A percentile compares a stretch with the other conserved stretches of the same genome.
These are phyloP conservation scores for Eupithecia centaureata DNA, from an alignment of 2,888 invertebrate species.

Conservation along the genomic window DNA sequence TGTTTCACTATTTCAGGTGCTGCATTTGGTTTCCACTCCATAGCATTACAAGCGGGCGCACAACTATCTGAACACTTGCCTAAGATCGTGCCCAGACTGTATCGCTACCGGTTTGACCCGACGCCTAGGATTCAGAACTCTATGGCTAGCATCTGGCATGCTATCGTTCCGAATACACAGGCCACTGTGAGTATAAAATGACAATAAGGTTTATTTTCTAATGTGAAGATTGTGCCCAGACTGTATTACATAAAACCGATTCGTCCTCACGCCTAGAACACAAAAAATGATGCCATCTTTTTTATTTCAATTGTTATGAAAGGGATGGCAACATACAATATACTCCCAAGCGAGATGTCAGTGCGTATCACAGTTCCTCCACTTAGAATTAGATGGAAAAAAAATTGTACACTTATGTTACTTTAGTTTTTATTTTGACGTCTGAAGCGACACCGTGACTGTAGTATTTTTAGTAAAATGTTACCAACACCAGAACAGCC, in stretches of 20 bases:
- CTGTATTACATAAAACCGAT: background rate
- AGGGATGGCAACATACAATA: too few species aligned
- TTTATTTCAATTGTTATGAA: too few species aligned
- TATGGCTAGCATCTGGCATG: conserved; percentile 97
- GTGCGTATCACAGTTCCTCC: too few species aligned
- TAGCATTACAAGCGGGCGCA: conserved; percentile 92
- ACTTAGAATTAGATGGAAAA: too few species aligned
- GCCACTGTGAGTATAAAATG: conserved; percentile 86
- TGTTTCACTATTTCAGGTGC: conserved; percentile 84
- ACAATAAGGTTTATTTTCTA: background rate
- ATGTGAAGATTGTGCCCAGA: background rate
- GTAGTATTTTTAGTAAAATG: too few species aligned
- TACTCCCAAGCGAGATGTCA: too few species aligned
- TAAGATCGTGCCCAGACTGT: conserved; percentile 94
- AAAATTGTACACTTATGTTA: too few species aligned
- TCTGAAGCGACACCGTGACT: too few species aligned
- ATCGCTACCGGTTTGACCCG: conserved; percentile 95
- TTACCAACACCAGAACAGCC: too few species aligned
- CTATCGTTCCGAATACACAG: conserved; percentile 92
- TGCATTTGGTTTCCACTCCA: conserved; percentile 95
- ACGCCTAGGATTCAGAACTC: conserved; percentile 95
- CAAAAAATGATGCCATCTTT: too few species aligned
- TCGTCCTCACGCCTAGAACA: background rate
- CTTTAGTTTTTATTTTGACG: too few species aligned
- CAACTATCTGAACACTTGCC: conserved; percentile 92